These are phyloP conservation scores for Hoplodrina blanda DNA, from an alignment of 2,888 invertebrate genomes.

Conservation along the genomic window DNA sequence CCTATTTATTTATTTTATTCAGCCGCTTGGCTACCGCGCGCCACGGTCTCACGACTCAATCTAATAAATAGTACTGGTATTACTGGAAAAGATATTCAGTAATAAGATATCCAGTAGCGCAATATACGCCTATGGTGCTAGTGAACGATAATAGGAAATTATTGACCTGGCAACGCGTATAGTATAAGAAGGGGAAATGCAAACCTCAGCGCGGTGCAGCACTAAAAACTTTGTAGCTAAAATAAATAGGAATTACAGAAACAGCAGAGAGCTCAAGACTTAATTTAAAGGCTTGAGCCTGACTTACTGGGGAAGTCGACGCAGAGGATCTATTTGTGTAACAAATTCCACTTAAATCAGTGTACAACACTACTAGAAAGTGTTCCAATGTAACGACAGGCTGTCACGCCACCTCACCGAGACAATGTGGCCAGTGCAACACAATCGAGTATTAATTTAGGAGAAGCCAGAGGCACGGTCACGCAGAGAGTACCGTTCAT, in stretches of 20 bases:
- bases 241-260: slow-evolving; percentile 54
- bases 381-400: slow-evolving; percentile 80
- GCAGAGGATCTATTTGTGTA: slow-evolving; percentile 67
- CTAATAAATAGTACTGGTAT: slow-evolving; percentile 87
- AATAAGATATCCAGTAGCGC: slow-evolving; percentile 86
- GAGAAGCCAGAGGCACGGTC: slow-evolving; percentile 82
- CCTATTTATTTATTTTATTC: slow-evolving; percentile 86
- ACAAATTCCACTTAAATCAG: slow-evolving; percentile 74
- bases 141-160: slow-evolving; percentile 81
- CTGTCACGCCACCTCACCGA: slow-evolving; percentile 78
- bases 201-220: slow-evolving; percentile 45
- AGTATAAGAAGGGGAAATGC: slow-evolving; percentile 62
- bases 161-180: slow-evolving; percentile 74
- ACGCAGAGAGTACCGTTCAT: slow-evolving; percentile 82
- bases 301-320: slow-evolving; percentile 51
- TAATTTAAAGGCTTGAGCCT: slow-evolving; percentile 54
- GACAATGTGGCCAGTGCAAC: slow-evolving; percentile 78
- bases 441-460: slow-evolving; percentile 85
- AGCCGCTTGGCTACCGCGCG: slow-evolving; percentile 78
- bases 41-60: slow-evolving; percentile 88
- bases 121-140: slow-evolving; percentile 76
- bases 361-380: slow-evolving; percentile 79
- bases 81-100: slow-evolving; percentile 83
- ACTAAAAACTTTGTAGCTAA: slow-evolving; percentile 50
- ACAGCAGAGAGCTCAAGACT: slow-evolving; percentile 37